Evolutionary conservation across 2,888 invertebrate species (phyloP).

Genomic region (Vandiemenella viatica): DNA sequence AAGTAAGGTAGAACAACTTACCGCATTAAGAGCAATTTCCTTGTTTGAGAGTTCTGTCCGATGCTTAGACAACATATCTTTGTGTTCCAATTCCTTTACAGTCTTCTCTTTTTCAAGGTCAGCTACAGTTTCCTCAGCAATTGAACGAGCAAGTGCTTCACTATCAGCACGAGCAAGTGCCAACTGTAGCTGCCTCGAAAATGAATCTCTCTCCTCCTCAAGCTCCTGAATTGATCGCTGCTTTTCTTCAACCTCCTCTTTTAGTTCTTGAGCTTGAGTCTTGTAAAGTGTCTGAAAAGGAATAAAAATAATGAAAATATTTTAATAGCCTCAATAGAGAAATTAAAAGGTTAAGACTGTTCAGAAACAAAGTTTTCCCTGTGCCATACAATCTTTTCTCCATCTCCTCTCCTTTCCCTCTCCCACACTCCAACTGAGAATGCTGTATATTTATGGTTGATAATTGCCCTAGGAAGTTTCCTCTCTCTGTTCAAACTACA

Average conservation of each 20-base stretch:
- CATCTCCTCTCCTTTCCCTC: too few species aligned
- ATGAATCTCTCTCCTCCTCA: constrained; percentile 73
- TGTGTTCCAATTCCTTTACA: constrained; percentile 87
- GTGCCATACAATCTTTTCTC: too few species aligned
- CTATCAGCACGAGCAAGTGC: constrained; percentile 83
- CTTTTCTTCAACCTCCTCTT: constrained; percentile 82
- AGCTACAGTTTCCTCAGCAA: constrained; percentile 88
- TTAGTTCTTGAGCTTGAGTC: constrained; percentile 78
- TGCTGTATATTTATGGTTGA: too few species aligned
- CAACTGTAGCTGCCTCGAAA: constrained; percentile 80
- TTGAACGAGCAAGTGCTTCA: constrained; percentile 82
- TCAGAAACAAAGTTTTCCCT: not conserved
- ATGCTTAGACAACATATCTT: constrained; percentile 73
- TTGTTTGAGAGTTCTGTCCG: constrained; percentile 65
- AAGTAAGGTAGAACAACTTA: constrained; percentile 17
- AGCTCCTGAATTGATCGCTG: constrained; percentile 61
- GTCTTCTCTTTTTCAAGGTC: constrained; percentile 95
- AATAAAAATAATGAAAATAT: too few species aligned
- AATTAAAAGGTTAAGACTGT: not conserved
- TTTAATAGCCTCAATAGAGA: not conserved
- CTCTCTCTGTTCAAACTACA: too few species aligned
- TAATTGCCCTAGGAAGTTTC: too few species aligned
- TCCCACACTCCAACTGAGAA: too few species aligned
- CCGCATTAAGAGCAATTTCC: constrained; percentile 53
- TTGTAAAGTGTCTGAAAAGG: constrained; percentile 64